phyloP scores from a whole-genome alignment of 1,140 invertebrate species.

The Anoplophora glabripennis region DNA sequence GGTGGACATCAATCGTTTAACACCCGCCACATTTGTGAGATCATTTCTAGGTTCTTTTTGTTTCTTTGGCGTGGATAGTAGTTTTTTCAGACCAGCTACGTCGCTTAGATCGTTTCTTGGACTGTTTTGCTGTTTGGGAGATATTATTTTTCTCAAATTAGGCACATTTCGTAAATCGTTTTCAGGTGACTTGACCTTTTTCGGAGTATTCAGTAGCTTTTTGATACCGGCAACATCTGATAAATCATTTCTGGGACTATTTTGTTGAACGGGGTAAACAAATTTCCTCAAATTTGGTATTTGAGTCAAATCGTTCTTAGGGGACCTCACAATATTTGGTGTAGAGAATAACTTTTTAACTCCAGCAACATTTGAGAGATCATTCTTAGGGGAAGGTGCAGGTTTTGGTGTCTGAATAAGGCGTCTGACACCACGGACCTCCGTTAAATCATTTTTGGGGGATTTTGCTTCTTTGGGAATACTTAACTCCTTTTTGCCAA shows the following conservation, averaged over 20 bases:
- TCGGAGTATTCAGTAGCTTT: slow-evolving; percentile 17
- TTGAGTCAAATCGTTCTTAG: slow-evolving; percentile 46
- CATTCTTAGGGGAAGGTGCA: slow-evolving; percentile 37
- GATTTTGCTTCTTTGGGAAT: slow-evolving; percentile 38
- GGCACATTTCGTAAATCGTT: slow-evolving; percentile 44
- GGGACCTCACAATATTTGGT: slow-evolving; percentile 38
- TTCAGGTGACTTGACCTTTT: not conserved
- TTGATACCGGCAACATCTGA: slow-evolving; percentile 31
- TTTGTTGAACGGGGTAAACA: slow-evolving; percentile 32
- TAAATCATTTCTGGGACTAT: slow-evolving; percentile 49
- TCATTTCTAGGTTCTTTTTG: slow-evolving; percentile 41
- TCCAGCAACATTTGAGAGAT: slow-evolving; percentile 46
- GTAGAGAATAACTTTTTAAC: slow-evolving; percentile 44
- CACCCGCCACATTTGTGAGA: slow-evolving; percentile 46
- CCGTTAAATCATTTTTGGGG: slow-evolving; percentile 50
- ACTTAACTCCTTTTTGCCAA: slow-evolving; percentile 33
- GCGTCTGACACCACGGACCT: slow-evolving; percentile 46
- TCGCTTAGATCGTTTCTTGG: slow-evolving; percentile 51
- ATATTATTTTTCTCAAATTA: slow-evolving; percentile 39
- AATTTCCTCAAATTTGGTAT: slow-evolving; percentile 42
- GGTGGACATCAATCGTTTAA: slow-evolving; percentile 33
- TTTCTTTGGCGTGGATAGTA: slow-evolving; percentile 36
- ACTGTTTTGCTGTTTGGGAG: slow-evolving; percentile 33
- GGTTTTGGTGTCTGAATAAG: slow-evolving; percentile 44
- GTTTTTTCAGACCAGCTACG: slow-evolving; percentile 44